A percentile compares a stretch with the other conserved stretches of the same genome.
phyloP scores from a whole-genome alignment of 92 coral and sea anemone species.

The Palythoa heliodiscus region DNA sequence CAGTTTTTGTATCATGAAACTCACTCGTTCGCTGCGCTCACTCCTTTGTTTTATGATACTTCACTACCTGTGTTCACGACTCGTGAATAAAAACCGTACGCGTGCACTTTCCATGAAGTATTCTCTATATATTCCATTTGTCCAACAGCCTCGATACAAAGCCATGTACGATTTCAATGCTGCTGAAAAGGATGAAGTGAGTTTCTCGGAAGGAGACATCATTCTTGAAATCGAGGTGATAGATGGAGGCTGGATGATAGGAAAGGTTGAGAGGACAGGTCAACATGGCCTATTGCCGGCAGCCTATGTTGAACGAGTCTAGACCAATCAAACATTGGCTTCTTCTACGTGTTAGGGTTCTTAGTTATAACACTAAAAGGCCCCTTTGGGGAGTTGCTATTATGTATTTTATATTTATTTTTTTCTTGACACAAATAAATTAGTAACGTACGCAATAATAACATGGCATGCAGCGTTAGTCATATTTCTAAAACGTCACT shows the following conservation, averaged over 20 bases:
- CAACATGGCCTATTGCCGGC: constrained; percentile 96
- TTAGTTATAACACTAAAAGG: too few species aligned
- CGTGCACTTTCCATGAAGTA: too few species aligned
- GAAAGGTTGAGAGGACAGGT: constrained; percentile 84
- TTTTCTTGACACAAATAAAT: not conserved
- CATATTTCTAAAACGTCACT: not conserved
- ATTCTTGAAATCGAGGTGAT: constrained; percentile 71
- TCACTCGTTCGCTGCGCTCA: too few species aligned
- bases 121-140: not conserved
- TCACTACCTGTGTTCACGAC: too few species aligned
- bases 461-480: not conserved
- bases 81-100: too few species aligned
- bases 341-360: not conserved
- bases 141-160: constrained; percentile 67
- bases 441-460: not conserved
- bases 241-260: constrained; percentile 99
- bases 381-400: too few species aligned
- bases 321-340: not conserved
- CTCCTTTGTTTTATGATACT: too few species aligned
- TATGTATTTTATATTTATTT: too few species aligned
- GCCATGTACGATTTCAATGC: constrained; percentile 92
- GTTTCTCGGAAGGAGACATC: constrained; percentile 78
- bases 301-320: constrained; percentile 80
- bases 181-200: constrained; percentile 87
- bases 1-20: too few species aligned